phyloP scores from a whole-genome alignment of 1,140 invertebrate genomes.

The Eufriesea mexicana region DNA sequence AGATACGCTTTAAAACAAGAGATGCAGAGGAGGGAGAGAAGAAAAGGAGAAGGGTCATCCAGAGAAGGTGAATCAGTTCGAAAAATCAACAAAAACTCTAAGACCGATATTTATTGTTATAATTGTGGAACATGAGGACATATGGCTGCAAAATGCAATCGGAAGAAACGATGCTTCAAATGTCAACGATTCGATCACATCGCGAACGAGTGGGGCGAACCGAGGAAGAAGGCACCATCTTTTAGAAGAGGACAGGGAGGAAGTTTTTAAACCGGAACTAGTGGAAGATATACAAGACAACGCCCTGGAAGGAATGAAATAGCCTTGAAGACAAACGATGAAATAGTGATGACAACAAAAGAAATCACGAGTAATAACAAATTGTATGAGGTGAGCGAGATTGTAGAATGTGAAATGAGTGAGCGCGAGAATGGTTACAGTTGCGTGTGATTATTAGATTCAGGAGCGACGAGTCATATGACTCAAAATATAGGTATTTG shows the following conservation, averaged over 20 bases:
- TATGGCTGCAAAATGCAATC: neutral
- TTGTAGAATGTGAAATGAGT: neutral
- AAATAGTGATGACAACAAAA: neutral
- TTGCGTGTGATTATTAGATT: too few species aligned
- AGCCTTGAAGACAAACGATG: neutral
- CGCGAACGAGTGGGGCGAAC: neutral
- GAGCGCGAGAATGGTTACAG: too few species aligned
- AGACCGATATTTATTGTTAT: neutral
- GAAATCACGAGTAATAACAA: neutral
- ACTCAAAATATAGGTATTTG: neutral
- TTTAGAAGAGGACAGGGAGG: neutral
- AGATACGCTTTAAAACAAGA: too few species aligned
- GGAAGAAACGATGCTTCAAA: neutral
- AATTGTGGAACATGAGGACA: slow-evolving; percentile 9
- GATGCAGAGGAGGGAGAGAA: too few species aligned
- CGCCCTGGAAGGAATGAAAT: neutral
- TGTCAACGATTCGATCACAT: neutral
- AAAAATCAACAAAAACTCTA: too few species aligned
- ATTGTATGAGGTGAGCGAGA: neutral
- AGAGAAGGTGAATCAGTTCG: too few species aligned
- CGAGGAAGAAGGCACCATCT: too few species aligned
- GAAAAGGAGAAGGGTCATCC: too few species aligned
- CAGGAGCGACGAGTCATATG: slow-evolving; percentile 24
- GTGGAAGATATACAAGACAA: neutral
- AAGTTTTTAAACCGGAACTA: neutral